phyloP scores from a whole-genome alignment of 2,113 vertebrate species.

The Chaetorhynchus papuensis region DNA sequence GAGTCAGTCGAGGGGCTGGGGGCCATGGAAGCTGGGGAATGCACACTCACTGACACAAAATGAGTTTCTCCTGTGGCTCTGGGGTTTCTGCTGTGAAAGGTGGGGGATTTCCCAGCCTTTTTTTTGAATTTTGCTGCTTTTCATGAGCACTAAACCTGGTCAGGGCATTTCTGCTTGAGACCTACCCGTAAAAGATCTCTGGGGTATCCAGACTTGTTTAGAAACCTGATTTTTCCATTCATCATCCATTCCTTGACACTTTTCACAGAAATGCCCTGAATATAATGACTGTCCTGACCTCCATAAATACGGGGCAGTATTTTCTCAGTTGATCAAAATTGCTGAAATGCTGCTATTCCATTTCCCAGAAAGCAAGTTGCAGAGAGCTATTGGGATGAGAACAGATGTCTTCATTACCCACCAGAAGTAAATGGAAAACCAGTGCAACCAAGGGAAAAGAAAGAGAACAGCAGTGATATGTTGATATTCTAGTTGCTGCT shows the following conservation, averaged over 20 bases:
- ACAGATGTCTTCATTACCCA: slow-evolving; percentile 33
- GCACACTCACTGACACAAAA: background rate
- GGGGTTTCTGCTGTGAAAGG: background rate
- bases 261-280: background rate
- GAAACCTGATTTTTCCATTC: background rate
- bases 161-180: background rate
- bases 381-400: slow-evolving; percentile 9
- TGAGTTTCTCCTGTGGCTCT: background rate
- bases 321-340: slow-evolving; percentile 27
- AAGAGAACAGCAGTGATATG: background rate
- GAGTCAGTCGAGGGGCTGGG: background rate
- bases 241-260: background rate
- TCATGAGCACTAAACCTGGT: background rate
- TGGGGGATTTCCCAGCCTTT: background rate
- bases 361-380: slow-evolving; percentile 35
- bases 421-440: slow-evolving; percentile 33
- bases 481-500: background rate
- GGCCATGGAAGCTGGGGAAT: background rate
- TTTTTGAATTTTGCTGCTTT: background rate
- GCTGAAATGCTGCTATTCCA: background rate
- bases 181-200: background rate
- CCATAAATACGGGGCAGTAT: slow-evolving; percentile 7
- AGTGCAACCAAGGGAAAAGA: background rate
- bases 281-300: slow-evolving; percentile 28
- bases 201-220: background rate